Evolutionary conservation across 2,888 invertebrate species (phyloP).

Genomic region (Biston betularia): DNA sequence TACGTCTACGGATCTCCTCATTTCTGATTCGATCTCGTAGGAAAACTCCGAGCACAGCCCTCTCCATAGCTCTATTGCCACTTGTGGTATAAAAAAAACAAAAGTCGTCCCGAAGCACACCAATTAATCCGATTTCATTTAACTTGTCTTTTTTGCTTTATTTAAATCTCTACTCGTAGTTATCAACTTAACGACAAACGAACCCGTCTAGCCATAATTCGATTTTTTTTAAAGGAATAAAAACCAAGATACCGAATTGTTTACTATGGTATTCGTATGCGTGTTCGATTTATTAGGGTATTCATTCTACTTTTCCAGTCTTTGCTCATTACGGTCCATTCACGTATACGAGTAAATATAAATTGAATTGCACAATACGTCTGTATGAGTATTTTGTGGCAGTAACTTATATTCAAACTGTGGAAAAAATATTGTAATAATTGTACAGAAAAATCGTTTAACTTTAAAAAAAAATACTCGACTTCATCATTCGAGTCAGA

Average conservation of each 20-base stretch:
- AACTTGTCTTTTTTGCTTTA: conserved; percentile 5
- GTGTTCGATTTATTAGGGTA: conserved; percentile 33
- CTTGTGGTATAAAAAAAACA: too few relatives aligned
- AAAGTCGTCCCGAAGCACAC: too few relatives aligned
- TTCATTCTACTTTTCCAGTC: conserved; percentile 32
- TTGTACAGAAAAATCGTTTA: too few relatives aligned
- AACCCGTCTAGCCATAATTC: conserved; percentile 14
- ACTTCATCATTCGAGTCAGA: too few relatives aligned
- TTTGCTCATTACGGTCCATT: conserved; percentile 29
- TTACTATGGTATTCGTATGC: conserved; percentile 27
- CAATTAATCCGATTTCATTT: too few relatives aligned
- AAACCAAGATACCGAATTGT: conserved; percentile 13
- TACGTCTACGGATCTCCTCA: too few relatives aligned
- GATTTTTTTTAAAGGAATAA: conserved; percentile 18
- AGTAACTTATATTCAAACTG: conserved; percentile 7
- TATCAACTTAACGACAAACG: conserved; percentile 14
- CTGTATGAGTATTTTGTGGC: conserved; percentile 4
- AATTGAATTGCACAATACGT: conserved; percentile 19
- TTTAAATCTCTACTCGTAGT: neutral
- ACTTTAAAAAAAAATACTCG: too few relatives aligned
- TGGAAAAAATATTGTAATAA: neutral
- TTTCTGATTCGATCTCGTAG: too few relatives aligned
- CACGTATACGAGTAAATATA: conserved; percentile 27
- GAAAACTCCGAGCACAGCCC: too few relatives aligned
- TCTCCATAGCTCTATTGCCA: too few relatives aligned